phyloP scores from a whole-genome alignment of 2,113 vertebrate genomes.

The Reinhardtius hippoglossoides region DNA sequence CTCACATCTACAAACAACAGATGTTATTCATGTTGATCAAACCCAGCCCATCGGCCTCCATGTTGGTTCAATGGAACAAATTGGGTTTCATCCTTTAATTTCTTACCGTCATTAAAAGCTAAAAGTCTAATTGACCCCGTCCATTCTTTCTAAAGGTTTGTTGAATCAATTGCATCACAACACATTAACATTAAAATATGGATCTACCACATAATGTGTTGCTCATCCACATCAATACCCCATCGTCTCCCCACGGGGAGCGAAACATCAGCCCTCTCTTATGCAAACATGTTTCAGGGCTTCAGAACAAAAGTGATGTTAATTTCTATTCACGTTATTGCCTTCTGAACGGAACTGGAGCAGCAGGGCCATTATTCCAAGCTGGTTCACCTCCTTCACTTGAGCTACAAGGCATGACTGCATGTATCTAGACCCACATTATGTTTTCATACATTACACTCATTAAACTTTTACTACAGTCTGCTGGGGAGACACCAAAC shows the following conservation, averaged over 20 bases:
- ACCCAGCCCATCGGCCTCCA: neutral
- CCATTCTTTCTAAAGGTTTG: conserved; percentile 8
- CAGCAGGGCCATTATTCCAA: conserved; percentile 23
- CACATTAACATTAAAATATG: conserved; percentile 35
- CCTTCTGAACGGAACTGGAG: conserved; percentile 25
- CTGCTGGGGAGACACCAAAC: neutral
- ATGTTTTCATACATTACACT: conserved; percentile 31
- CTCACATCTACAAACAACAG: no score
- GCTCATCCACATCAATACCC: conserved; percentile 46
- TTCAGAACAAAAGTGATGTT: conserved; percentile 52
- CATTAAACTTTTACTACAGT: conserved; percentile 38
- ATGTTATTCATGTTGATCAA: no score
- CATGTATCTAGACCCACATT: neutral
- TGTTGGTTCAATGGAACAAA: conserved; percentile 7
- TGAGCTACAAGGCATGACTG: conserved; percentile 8
- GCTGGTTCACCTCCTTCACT: conserved; percentile 10
- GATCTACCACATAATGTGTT: conserved; percentile 23
- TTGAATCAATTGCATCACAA: conserved; percentile 26
- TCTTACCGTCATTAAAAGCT: conserved; percentile 5
- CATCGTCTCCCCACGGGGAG: conserved; percentile 5
- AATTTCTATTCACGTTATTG: conserved; percentile 47
- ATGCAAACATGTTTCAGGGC: conserved; percentile 43
- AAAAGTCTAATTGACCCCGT: conserved; percentile 12
- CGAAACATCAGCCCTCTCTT: conserved; percentile 42
- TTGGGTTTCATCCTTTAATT: conserved; percentile 2